phyloP scores from a whole-genome alignment of 2,113 vertebrate genomes.

The Trogon melanurus region DNA sequence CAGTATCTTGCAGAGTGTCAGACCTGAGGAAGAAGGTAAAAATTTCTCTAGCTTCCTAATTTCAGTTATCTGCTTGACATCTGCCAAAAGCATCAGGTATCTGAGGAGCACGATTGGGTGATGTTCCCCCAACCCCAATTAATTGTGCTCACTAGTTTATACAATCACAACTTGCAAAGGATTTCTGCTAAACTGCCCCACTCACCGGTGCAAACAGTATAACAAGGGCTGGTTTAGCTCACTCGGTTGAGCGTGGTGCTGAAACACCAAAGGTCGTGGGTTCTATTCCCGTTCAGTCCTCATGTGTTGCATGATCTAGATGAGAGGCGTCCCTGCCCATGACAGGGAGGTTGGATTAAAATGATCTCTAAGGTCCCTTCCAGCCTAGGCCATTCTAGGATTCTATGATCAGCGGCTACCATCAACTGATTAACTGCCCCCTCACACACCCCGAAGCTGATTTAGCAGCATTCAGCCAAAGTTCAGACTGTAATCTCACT shows the following conservation, averaged over 20 bases:
- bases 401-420: neutral
- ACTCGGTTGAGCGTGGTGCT: too few species aligned
- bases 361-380: too few species aligned
- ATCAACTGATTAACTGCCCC: neutral
- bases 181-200: neutral
- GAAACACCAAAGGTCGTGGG: too few species aligned
- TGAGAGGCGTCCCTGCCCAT: too few species aligned
- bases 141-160: rapidly evolving
- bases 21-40: neutral
- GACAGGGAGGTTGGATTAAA: too few species aligned
- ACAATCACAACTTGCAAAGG: neutral
- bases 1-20: rapidly evolving
- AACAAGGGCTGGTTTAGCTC: too few species aligned
- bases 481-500: neutral
- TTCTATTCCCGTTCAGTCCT: too few species aligned
- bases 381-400: too few species aligned
- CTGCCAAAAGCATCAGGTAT: neutral
- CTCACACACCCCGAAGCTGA: neutral
- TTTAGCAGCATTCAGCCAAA: neutral
- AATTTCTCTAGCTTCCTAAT: neutral
- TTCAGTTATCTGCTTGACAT: neutral
- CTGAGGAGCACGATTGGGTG: rapidly evolving
- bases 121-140: rapidly evolving
- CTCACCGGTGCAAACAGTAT: neutral
- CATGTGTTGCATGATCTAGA: too few species aligned